phyloP scores from a whole-genome alignment of 2,113 vertebrate species.

The Trochalopteron elliotii region DNA sequence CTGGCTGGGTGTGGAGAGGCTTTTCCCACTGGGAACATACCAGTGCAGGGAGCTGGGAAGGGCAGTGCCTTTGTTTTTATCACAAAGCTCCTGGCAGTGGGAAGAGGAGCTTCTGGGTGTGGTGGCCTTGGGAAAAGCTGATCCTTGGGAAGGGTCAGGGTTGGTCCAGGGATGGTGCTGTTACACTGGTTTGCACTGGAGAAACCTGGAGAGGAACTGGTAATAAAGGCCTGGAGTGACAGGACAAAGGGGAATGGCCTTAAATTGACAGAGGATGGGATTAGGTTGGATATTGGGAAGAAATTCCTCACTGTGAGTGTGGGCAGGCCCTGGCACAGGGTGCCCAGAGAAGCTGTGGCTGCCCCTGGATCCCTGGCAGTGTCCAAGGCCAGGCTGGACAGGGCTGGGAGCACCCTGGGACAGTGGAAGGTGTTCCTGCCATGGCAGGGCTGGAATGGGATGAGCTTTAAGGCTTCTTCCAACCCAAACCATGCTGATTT shows the following conservation, averaged over 20 bases:
- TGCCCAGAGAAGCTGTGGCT: neutral
- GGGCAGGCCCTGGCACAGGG: neutral
- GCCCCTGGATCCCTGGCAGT: neutral
- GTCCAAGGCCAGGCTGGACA: accelerated
- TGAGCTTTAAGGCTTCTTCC: neutral
- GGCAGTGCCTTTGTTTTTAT: neutral
- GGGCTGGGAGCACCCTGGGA: neutral
- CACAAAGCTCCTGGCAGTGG: neutral
- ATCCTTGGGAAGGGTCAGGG: accelerated
- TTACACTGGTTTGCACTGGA: neutral
- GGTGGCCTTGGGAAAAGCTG: neutral
- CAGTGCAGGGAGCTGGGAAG: neutral
- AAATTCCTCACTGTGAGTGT: accelerated
- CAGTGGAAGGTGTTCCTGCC: too few species aligned
- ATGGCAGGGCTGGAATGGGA: neutral
- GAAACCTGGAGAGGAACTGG: neutral
- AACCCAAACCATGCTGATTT: neutral
- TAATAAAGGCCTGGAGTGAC: neutral
- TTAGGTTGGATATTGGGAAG: neutral
- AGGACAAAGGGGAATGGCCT: neutral
- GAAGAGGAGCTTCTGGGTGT: neutral
- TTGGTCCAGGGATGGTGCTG: accelerated
- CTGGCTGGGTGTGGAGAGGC: neutral
- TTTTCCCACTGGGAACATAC: neutral
- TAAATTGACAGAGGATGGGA: neutral